These are phyloP conservation scores for Sylvia borin DNA, from an alignment of 2,797 vertebrate genomes.

Conservation along the genomic window DNA sequence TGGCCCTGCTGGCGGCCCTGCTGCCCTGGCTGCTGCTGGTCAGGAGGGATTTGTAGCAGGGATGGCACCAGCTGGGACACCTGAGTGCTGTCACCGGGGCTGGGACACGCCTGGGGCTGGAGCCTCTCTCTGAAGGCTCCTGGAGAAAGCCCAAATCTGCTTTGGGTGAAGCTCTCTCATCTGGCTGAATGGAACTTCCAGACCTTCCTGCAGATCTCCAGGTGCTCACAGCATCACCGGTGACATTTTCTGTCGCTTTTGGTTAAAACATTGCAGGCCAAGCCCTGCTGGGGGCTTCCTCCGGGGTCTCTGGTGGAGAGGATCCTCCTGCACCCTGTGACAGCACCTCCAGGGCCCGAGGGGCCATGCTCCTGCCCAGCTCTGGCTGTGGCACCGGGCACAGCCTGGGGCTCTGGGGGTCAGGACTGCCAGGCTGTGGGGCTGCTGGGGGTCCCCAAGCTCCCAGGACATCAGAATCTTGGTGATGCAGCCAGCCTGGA, in stretches of 20 bases:
- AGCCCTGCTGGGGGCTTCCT: not conserved
- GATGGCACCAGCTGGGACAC: not conserved
- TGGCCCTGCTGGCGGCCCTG: conserved; percentile 77
- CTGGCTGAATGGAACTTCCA: not conserved
- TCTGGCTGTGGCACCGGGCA: not conserved
- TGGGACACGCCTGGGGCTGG: not conserved
- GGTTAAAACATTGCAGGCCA: not conserved
- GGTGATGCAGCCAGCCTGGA: not conserved
- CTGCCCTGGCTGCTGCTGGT: conserved; percentile 80
- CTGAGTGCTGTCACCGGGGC: not conserved
- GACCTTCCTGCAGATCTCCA: not conserved
- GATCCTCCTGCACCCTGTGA: not conserved
- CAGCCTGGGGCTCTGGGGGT: not conserved
- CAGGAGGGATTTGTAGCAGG: conserved; percentile 54
- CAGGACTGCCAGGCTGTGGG: not conserved
- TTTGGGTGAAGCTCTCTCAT: not conserved
- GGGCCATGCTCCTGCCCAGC: fast-evolving
- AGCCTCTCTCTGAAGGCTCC: not conserved
- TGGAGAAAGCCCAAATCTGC: not conserved
- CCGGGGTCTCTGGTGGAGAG: not conserved
- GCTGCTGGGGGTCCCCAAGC: not conserved
- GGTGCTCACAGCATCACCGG: not conserved
- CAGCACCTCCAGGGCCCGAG: not conserved
- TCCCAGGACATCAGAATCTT: fast-evolving
- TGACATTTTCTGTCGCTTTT: not conserved